Evolutionary conservation across 1,140 invertebrate species (phyloP).

Genomic region (Zaprionus davidi): DNA sequence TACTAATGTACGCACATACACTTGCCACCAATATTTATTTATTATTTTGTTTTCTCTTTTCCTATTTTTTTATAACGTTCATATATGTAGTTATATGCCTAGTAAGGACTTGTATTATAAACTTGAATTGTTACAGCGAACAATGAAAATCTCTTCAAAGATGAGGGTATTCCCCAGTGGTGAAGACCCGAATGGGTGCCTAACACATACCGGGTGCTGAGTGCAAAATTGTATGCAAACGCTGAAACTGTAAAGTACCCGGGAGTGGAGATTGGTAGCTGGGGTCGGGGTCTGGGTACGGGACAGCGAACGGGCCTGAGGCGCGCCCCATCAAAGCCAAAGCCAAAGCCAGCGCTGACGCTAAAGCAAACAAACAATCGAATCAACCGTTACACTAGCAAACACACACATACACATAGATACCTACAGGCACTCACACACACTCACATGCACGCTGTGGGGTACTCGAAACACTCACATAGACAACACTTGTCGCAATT

Average conservation of each 20-base stretch:
- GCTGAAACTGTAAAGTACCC: constrained; percentile 44
- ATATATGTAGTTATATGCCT: too few relatives aligned
- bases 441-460: constrained; percentile 9
- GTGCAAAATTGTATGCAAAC: constrained; percentile 42
- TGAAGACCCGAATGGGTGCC: neutral
- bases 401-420: constrained; percentile 11
- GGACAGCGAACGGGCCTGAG: neutral
- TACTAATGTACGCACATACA: too few relatives aligned
- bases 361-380: constrained; percentile 58
- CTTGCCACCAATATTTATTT: too few relatives aligned
- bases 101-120: too few relatives aligned
- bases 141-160: too few relatives aligned
- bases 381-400: constrained; percentile 41
- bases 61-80: too few relatives aligned
- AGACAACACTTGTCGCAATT: constrained; percentile 33
- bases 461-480: constrained; percentile 11
- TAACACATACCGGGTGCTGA: constrained; percentile 3
- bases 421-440: neutral
- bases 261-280: neutral
- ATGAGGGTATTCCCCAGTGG: neutral
- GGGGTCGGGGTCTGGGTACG: neutral
- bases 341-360: constrained; percentile 24
- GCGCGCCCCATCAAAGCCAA: constrained; percentile 27
- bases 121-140: too few relatives aligned
- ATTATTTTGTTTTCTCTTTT: too few relatives aligned